Base-by-base conservation (phyloP, 2,797 vertebrate species). In the Limnodromus scolopaceus region DNA sequence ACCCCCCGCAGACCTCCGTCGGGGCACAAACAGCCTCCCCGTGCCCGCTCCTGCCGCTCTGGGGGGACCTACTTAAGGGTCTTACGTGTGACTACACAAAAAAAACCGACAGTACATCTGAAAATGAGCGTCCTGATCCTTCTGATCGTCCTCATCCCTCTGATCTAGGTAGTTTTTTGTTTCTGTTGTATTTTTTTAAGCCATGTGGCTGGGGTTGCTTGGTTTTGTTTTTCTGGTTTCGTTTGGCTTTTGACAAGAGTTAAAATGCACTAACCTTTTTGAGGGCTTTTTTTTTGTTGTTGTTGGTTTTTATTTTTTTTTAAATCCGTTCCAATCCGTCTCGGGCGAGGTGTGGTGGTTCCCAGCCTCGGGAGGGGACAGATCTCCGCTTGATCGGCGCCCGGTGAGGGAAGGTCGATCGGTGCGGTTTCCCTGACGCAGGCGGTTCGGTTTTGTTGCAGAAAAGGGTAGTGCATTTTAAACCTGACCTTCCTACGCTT, bases 381-480 rank as follows among this genome's bases (percentile, higher is more conserved):
- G 41, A 34, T 14, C 46, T 72, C 84, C 8, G 36, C 64, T 58
- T 32, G 49, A 23, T 14, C 36, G 8, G 65, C 20, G 78, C 74
- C 93, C 89, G 10, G 83, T 32, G 64, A 64, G 58, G 49, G 75
- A 63, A 70, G 83, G 78, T 46, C 64, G 53, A 36, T 70, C 79
- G 24, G 75, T 77, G 84, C 92, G 41, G 72, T 48, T 76, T 60
- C 70, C 75, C 18, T 48, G 39, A 58, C 25, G 71, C 87, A 30
- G 34, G 82, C 13, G 46, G 23, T 48, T 48, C 3, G 23, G 24
- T 24, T 48, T 13, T 8, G 23, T 24, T 24, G 46, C 46, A 48
- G 46, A 17, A 68, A 93, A 92, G 89, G 94, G 84, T 97, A 84
- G 97, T 98, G 97, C 98, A 96, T 98, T 98, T 98, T 98, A 98